Conservation (phyloP, 2,888 invertebrate genomes). For the Megaustenia siamemsis region DNA sequence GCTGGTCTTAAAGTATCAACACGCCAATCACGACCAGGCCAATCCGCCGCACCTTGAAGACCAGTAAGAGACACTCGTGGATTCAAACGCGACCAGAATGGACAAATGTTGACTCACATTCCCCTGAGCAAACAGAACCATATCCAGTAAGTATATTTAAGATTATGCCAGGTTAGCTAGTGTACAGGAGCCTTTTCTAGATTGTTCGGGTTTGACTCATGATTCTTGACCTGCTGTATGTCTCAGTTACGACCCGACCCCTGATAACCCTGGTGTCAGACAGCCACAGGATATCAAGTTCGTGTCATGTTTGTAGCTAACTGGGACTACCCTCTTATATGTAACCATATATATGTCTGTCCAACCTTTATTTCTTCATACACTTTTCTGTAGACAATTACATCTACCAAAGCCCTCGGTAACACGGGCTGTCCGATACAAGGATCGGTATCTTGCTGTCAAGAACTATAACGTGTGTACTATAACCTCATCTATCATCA, state of each 20-base stretch:
- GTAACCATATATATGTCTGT: too few relatives aligned
- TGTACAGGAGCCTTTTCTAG: neutral
- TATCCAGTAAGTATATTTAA: neutral
- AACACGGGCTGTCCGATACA: too few relatives aligned
- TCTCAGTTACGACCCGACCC: neutral
- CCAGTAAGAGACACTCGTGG: neutral
- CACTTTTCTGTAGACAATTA: too few relatives aligned
- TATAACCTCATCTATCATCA: too few relatives aligned
- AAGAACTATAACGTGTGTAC: too few relatives aligned
- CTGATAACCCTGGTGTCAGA: neutral
- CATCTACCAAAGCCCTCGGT: too few relatives aligned
- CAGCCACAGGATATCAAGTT: neutral
- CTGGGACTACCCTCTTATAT: neutral
- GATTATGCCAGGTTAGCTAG: neutral
- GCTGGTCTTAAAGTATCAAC: slow-evolving; percentile 17
- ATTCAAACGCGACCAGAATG: neutral
- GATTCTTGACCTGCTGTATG: neutral
- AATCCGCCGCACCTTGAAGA: neutral
- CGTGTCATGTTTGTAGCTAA: slow-evolving; percentile 1
- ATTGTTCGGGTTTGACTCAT: neutral
- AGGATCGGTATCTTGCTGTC: too few relatives aligned
- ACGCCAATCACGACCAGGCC: slow-evolving; percentile 23
- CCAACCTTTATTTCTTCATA: too few relatives aligned
- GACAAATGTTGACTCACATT: neutral
- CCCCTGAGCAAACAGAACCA: neutral